Conservation (phyloP, 2,113 vertebrate genomes). For the Ctenodactylus gundi region DNA sequence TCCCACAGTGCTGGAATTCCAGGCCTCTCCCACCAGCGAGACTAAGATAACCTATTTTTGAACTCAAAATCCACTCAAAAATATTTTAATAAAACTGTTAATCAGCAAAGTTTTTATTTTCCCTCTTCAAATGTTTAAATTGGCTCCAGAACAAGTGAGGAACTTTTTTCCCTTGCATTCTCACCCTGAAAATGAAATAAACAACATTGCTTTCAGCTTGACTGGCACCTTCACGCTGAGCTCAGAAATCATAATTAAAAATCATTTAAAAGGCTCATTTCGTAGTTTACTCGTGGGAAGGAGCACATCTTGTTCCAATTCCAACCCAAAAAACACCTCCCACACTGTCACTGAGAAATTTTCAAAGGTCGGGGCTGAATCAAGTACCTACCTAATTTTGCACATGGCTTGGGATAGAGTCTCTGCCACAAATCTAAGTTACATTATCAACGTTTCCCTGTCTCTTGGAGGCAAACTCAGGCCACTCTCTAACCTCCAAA, state of each 20-base stretch:
- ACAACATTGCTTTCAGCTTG: background rate
- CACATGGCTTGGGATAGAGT: background rate
- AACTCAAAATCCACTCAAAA: slow-evolving; percentile 19
- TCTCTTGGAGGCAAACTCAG: background rate
- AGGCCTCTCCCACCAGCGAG: no score
- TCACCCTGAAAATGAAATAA: slow-evolving; percentile 28
- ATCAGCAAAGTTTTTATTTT: background rate
- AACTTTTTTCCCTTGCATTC: background rate
- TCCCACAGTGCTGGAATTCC: no score
- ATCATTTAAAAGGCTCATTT: slow-evolving; percentile 61
- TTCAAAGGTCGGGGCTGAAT: slow-evolving; percentile 35
- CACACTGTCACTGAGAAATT: background rate
- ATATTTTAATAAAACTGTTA: background rate
- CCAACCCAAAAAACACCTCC: slow-evolving; percentile 4
- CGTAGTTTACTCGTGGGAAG: slow-evolving; percentile 50
- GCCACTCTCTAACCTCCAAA: background rate
- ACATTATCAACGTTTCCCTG: background rate
- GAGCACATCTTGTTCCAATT: slow-evolving; percentile 56
- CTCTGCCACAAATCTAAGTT: background rate
- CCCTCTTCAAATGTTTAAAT: background rate
- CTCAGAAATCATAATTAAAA: slow-evolving; percentile 63
- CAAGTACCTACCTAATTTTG: background rate
- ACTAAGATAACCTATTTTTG: slow-evolving; percentile 1
- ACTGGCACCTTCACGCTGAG: slow-evolving; percentile 15
- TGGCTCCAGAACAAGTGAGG: background rate